Evolutionary conservation across 2,797 vertebrate species (phyloP).

Genomic region (Morelia viridis): DNA sequence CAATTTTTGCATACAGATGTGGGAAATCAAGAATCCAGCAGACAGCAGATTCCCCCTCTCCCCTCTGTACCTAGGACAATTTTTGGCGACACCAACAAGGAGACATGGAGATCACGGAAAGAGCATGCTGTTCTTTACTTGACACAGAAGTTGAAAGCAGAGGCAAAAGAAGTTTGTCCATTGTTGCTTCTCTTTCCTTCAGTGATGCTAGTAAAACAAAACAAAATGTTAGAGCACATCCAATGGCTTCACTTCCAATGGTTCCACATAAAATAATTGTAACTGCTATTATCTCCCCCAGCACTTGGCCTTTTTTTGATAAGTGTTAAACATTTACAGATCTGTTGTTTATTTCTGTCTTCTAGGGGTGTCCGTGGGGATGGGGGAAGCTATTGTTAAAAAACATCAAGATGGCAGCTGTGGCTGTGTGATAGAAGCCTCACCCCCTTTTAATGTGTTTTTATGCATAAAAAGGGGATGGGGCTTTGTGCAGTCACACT

Average conservation of each 20-base stretch:
- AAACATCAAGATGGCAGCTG: not conserved
- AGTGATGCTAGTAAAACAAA: not conserved
- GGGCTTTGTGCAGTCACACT: not conserved
- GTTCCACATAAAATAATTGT: not conserved
- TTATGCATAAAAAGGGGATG: not conserved
- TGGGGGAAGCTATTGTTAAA: not conserved
- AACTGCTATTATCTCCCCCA: not conserved
- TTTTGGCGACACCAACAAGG: not conserved
- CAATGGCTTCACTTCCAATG: not conserved
- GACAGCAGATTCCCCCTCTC: not conserved
- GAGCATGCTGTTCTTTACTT: not conserved
- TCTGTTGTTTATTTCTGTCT: not conserved
- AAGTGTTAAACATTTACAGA: not conserved
- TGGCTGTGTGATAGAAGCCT: not conserved
- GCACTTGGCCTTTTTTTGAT: not conserved
- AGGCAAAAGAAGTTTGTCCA: fast-evolving
- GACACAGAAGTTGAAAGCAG: not conserved
- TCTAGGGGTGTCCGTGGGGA: not conserved
- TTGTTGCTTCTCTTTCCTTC: not conserved
- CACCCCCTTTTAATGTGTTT: not conserved
- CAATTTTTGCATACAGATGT: not conserved
- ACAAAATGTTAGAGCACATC: not conserved
- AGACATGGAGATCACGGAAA: not conserved
- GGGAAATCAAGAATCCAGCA: not conserved
- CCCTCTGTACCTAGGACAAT: not conserved